Conservation (phyloP, 2,113 vertebrate species). For the Scartelaos histophorus region DNA sequence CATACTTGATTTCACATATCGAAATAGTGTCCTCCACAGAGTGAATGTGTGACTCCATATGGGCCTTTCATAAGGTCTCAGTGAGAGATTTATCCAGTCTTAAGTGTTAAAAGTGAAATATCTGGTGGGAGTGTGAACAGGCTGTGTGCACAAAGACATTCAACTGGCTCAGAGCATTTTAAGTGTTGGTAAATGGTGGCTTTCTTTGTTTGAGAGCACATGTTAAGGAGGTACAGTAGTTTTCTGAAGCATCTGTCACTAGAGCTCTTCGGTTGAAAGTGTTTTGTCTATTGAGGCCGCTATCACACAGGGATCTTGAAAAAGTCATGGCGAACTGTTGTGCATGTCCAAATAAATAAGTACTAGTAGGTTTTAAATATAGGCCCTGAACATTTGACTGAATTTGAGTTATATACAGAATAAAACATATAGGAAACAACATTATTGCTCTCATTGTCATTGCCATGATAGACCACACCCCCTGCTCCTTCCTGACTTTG, state of each 20-base stretch:
- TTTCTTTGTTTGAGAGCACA: constrained; percentile 50
- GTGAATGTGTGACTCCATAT: constrained; percentile 49
- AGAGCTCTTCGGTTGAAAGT: constrained; percentile 30
- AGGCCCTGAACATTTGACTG: background rate
- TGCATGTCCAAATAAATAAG: constrained; percentile 38
- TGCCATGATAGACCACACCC: constrained; percentile 4
- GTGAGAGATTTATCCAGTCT: constrained; percentile 54
- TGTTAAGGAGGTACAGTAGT: constrained; percentile 25
- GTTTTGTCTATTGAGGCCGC: constrained; percentile 37
- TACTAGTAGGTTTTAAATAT: constrained; percentile 46
- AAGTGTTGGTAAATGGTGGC: constrained; percentile 33
- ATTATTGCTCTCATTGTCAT: constrained; percentile 49
- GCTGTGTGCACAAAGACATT: constrained; percentile 28
- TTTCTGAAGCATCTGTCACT: constrained; percentile 31
- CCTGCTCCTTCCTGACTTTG: constrained; percentile 50
- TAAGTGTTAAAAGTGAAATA: constrained; percentile 49
- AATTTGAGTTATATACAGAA: background rate
- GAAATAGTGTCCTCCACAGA: constrained; percentile 63
- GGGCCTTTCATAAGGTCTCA: constrained; percentile 50
- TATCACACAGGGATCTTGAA: constrained; percentile 42
- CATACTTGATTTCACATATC: constrained; percentile 24
- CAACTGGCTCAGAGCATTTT: constrained; percentile 37
- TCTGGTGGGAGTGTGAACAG: constrained; percentile 51
- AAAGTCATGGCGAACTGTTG: constrained; percentile 18
- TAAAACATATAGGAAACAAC: constrained; percentile 29